Percentiles rank a stretch among this genome's conserved stretches.
Conservation (phyloP, 2,888 invertebrate genomes). For the Sepiola atlantica region DNA sequence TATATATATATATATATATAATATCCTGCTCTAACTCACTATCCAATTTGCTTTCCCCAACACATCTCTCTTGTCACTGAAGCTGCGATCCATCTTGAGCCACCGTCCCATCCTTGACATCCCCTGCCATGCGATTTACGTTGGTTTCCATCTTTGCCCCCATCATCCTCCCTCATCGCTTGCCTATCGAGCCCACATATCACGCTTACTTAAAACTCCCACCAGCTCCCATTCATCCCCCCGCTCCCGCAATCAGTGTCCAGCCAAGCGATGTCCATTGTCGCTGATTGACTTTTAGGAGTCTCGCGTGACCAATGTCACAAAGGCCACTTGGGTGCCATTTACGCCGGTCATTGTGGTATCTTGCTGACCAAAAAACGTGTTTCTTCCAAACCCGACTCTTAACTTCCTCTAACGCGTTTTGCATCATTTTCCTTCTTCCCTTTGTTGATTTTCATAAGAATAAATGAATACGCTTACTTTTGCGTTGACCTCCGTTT, state of each 20-base stretch:
- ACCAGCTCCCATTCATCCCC: not conserved
- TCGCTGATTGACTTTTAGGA: not conserved
- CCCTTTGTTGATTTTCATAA: too few relatives aligned
- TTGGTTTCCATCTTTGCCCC: not conserved
- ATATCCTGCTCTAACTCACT: too few relatives aligned
- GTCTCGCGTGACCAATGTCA: not conserved
- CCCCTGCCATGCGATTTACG: not conserved
- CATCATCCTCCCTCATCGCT: too few relatives aligned
- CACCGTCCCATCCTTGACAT: not conserved
- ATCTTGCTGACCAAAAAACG: not conserved
- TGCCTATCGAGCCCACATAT: not conserved
- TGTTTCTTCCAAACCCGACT: not conserved
- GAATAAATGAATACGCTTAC: too few relatives aligned
- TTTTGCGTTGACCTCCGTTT: too few relatives aligned
- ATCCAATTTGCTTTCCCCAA: not conserved
- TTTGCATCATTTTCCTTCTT: too few relatives aligned
- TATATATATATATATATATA: not conserved
- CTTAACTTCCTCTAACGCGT: too few relatives aligned
- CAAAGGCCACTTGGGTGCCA: not conserved
- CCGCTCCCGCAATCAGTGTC: not conserved
- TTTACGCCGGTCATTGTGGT: not conserved
- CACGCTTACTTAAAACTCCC: too few relatives aligned
- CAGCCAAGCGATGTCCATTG: slow-evolving; percentile 32
- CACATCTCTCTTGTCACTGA: not conserved
- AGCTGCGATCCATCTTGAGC: not conserved